Evolutionary conservation across 2,888 invertebrate genomes (phyloP), one percentile per base, ranked within the genome.

Genomic region (Cheiracanthium punctorium): DNA sequence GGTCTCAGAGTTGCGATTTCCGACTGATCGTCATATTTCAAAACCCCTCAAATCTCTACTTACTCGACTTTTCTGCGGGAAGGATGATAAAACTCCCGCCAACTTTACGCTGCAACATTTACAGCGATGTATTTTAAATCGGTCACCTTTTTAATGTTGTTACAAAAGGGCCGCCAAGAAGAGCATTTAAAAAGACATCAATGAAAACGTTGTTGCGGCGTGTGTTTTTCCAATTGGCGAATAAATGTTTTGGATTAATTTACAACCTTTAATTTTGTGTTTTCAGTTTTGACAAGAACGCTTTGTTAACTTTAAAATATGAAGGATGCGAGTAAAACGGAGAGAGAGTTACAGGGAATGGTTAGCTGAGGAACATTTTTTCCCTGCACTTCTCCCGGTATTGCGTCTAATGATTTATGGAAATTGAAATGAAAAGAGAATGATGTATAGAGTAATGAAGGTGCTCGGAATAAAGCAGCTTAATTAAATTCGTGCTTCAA

Each of bases 171-270:
- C 37, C 71, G n/a, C 43, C 72, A 77, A 82, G 71, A 72, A 72
- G 67, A 74, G 33, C 79, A 71, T 84, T 84, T 84, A 79, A 84
- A 84, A 84, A 84, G 84, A 72, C 84, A 84, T 84, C 79, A 84
- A 67, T 79, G 77, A 52, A 67, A 67, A 48, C 37, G 33, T 28
- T 12, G 24, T 67, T 2, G 69, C 48, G 58, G 24, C 43, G 43
- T 24, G 58, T 71, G 70, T 82, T 74, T 79, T 73, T 43, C 69
- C 64, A 77, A 82, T 79, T 73, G 79, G 43, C 52, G 79, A 84
- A 84, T 84, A 84, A 84, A 84, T 84, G 79, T 84, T 79, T 71
- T 72, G 82, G 82, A 82, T 76, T 82, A 79, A 84, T 84, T 84
- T 79, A 41, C 65, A 82, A 79, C 73, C 84, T 84, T 84, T 79